Evolutionary conservation across 2,113 vertebrate genomes (phyloP).

Genomic region (Muntiacus reevesi): DNA sequence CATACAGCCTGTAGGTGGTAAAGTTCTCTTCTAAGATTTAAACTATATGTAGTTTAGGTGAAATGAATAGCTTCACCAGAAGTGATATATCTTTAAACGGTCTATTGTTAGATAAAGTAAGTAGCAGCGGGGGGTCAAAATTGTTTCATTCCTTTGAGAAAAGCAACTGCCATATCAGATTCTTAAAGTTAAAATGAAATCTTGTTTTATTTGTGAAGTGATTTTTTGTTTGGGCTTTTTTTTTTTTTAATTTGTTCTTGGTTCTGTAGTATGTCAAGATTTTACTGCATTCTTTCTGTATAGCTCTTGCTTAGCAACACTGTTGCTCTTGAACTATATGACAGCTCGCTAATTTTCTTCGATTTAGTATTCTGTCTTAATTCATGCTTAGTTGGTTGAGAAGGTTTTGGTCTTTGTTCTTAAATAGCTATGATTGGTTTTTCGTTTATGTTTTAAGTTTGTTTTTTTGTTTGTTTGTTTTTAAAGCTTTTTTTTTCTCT

Average conservation of each 20-base stretch:
- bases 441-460: not conserved
- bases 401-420: constrained; percentile 17
- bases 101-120: constrained; percentile 37
- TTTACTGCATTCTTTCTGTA: not conserved
- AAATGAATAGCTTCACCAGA: constrained; percentile 33
- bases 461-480: not conserved
- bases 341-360: not conserved
- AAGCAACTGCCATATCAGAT: constrained; percentile 16
- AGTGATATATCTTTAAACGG: not conserved
- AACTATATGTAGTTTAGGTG: not conserved
- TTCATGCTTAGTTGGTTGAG: not conserved
- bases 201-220: not conserved
- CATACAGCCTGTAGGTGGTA: not conserved
- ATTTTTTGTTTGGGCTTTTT: not conserved
- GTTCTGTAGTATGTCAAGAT: not conserved
- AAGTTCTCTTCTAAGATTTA: not conserved
- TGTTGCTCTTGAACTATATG: not conserved
- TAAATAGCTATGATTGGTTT: not conserved
- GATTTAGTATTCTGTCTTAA: not conserved
- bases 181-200: constrained; percentile 12
- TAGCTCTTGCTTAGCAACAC: not conserved
- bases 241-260: not conserved
- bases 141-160: not conserved
- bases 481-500: not conserved
- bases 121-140: not conserved